Evolutionary conservation across 2,888 invertebrate genomes (phyloP).

Genomic region (Beris morrisii): DNA sequence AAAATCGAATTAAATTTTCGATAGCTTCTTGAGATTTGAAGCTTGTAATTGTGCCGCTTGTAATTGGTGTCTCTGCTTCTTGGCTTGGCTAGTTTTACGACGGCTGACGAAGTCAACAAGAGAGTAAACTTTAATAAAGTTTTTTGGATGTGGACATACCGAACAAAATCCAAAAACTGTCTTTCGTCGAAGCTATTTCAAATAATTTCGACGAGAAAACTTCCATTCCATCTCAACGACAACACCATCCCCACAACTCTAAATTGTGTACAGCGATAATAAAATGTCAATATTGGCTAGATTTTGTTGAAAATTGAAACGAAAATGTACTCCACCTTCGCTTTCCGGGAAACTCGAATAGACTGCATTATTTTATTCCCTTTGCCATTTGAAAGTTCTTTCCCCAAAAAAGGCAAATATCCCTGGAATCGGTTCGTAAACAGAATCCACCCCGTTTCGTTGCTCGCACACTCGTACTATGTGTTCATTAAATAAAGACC

Average conservation of each 20-base stretch:
- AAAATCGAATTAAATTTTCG: too few species aligned
- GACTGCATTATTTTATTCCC: constrained; percentile 19
- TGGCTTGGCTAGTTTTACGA: too few species aligned
- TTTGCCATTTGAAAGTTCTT: constrained; percentile 17
- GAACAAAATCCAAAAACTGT: too few species aligned
- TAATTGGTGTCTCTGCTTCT: too few species aligned
- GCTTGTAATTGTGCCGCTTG: too few species aligned
- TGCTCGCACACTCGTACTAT: constrained; percentile 11
- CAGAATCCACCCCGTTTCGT: background rate
- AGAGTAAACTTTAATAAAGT: too few species aligned
- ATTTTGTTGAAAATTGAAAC: constrained; percentile 3
- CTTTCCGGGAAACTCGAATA: background rate
- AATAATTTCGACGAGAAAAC: too few species aligned
- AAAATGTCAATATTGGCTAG: constrained; percentile 16
- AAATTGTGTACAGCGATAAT: background rate
- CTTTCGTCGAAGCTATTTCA: too few species aligned
- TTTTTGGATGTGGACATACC: too few species aligned
- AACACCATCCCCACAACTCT: background rate
- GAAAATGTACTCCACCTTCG: background rate
- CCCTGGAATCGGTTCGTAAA: too few species aligned
- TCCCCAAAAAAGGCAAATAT: constrained; percentile 28
- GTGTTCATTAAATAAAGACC: constrained; percentile 38
- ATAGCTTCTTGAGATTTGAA: too few species aligned
- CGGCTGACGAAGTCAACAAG: too few species aligned
- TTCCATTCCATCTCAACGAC: background rate